These are phyloP conservation scores for Plecturocebus donacophilus DNA, from an alignment of 2,113 vertebrate genomes.

Conservation along the genomic window DNA sequence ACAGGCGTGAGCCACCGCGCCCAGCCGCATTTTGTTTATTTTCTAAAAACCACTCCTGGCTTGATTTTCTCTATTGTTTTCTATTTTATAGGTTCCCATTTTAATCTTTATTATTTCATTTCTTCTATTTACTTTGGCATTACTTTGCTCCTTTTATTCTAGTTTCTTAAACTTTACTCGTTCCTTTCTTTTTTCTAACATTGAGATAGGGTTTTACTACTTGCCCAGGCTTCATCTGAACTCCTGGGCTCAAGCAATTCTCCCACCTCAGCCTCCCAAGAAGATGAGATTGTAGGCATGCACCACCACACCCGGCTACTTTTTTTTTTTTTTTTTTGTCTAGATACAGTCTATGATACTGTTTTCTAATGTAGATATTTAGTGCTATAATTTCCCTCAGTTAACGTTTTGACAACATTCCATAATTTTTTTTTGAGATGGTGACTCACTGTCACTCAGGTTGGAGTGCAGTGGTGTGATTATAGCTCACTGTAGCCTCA, in stretches of 20 bases:
- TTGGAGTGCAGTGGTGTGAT: neutral
- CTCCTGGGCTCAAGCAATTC: no score
- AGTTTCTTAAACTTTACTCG: neutral
- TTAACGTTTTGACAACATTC: neutral
- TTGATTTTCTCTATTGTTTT: neutral
- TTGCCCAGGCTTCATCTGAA: no score
- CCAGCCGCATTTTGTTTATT: neutral
- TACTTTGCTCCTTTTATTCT: neutral
- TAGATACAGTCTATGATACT: no score
- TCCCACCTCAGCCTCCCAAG: no score
- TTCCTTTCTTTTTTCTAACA: neutral
- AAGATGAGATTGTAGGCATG: no score
- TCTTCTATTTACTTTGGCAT: neutral
- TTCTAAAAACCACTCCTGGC: neutral
- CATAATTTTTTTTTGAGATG: neutral
- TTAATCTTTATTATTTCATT: neutral
- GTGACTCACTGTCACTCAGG: neutral
- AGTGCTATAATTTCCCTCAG: neutral
- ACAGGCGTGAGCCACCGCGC: no score
- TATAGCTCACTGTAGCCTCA: neutral
- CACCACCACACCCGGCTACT: no score
- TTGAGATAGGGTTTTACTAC: no score
- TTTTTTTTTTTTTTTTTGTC: no score
- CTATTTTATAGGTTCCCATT: neutral
- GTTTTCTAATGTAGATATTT: neutral